Evolutionary conservation across 2,888 invertebrate genomes (phyloP).

Genomic region (Scelioninae gen. 2): DNA sequence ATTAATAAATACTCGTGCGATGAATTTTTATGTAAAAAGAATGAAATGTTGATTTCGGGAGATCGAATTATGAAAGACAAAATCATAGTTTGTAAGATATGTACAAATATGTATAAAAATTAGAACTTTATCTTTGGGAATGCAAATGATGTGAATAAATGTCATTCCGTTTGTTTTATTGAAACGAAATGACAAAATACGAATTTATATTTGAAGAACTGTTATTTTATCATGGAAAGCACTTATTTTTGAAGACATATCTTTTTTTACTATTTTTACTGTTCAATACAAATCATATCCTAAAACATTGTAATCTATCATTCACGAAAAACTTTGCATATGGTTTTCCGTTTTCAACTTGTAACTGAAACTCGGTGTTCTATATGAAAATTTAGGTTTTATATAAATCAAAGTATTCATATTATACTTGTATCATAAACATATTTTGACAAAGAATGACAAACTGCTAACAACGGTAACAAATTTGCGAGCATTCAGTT

Average conservation of each 20-base stretch:
- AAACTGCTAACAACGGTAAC: too few species aligned
- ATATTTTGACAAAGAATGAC: too few species aligned
- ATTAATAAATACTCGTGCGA: conserved; percentile 28
- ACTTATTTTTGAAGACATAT: conserved; percentile 50
- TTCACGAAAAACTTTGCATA: conserved; percentile 20
- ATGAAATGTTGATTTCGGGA: conserved; percentile 28
- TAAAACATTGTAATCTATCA: conserved; percentile 18
- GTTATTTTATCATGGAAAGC: conserved; percentile 31
- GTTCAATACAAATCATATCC: conserved; percentile 47
- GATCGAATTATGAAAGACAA: conserved; percentile 35
- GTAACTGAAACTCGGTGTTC: not conserved
- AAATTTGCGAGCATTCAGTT: too few species aligned
- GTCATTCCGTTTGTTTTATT: conserved; percentile 40
- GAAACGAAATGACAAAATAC: conserved; percentile 33
- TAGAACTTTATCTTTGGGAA: conserved; percentile 37
- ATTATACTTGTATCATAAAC: too few species aligned
- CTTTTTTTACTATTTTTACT: conserved; percentile 48
- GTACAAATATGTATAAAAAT: conserved; percentile 48
- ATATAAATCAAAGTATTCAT: too few species aligned
- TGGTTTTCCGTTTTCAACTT: conserved; percentile 6
- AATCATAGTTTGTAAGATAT: conserved; percentile 49
- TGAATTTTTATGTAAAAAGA: conserved; percentile 27
- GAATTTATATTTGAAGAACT: conserved; percentile 43
- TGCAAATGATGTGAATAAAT: conserved; percentile 53
- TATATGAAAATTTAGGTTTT: conserved; percentile 15